Evolutionary conservation across 2,797 vertebrate species (phyloP), one percentile per base, ranked within the genome.

Genomic region (Anguilla pacifica): DNA sequence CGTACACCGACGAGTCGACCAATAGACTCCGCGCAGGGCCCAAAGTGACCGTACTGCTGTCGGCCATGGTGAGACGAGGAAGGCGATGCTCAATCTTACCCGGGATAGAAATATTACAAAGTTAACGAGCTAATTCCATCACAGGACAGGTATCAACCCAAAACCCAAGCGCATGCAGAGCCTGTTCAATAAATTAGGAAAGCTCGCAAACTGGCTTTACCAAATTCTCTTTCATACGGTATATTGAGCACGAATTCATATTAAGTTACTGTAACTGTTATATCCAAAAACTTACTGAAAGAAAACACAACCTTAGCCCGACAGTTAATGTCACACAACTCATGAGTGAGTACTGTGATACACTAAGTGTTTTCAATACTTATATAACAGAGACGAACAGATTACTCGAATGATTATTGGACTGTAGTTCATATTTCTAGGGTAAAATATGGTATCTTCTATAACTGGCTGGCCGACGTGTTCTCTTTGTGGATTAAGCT

Each of bases 1-100:
- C 98, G 89, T 96, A 97, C 90, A 97, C 96, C 10, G 98, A 99
- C 88, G 96, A 97, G 94, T 99, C 98, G 90, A 96, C 96, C 93
- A 99, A 91, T 88, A 98, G 95, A 94, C 97, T 97, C 88, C 93
- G 96, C 87, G 95, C 95, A 0, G 94, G 90, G 92, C 97, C 96
- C 17, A 96, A 95, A 84, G 95, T 94, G 91, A 97, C 57, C 0
- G 93, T 94, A 90, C 97, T 98, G 94, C 89, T 97, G 94, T 98
- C 98, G 95, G 97, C 97, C 98, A 99, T 99, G 92, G 87, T 91
- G 83, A 85, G 85, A 83, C 87, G 85, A 91, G 86, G 89, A 83
- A 87, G 81, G 91, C 91, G 90, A 89, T 4, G 88, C 89, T 92
- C 89, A 93, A 89, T 94, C 92, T 92, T 94, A 92, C 93, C 92